Conservation (phyloP, 1,140 invertebrate species). For the Akabosia matsudoensis region DNA sequence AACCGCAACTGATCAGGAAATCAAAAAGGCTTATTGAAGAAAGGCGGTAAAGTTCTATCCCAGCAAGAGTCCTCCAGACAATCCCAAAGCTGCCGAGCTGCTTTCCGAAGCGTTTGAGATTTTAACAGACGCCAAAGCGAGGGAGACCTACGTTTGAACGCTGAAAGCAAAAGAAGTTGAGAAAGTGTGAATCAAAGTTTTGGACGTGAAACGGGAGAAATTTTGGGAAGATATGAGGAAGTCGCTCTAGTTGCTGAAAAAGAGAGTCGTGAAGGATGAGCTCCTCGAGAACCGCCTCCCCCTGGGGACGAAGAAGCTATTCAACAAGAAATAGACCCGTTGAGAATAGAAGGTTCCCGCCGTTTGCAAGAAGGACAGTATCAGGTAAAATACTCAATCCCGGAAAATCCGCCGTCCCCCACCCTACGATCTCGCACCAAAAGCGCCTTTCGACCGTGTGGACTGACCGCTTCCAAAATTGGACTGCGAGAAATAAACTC, state of each 20-base stretch:
- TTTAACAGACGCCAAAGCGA: constrained; percentile 72
- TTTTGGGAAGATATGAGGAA: constrained; percentile 46
- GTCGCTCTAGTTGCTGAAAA: constrained; percentile 31
- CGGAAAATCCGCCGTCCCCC: background rate
- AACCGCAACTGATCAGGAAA: constrained; percentile 68
- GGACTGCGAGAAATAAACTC: too few species aligned
- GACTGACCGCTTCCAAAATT: too few species aligned
- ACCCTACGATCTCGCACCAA: background rate
- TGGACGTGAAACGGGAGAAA: constrained; percentile 58
- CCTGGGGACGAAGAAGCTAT: background rate
- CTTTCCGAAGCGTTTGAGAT: constrained; percentile 81
- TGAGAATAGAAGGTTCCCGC: constrained; percentile 72
- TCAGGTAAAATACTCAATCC: constrained; percentile 31
- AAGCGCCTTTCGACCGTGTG: too few species aligned
- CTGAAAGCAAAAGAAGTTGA: constrained; percentile 76
- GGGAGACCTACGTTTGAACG: constrained; percentile 81
- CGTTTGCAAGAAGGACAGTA: constrained; percentile 69
- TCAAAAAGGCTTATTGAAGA: constrained; percentile 88
- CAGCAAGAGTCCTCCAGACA: constrained; percentile 92
- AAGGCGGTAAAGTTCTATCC: constrained; percentile 89
- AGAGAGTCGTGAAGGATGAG: background rate
- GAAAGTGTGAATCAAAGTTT: constrained; percentile 66
- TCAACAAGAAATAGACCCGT: constrained; percentile 72
- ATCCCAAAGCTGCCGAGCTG: constrained; percentile 78
- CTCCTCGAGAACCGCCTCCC: background rate